Conservation (phyloP, 2,113 vertebrate species). For the Odocoileus virginianus region DNA sequence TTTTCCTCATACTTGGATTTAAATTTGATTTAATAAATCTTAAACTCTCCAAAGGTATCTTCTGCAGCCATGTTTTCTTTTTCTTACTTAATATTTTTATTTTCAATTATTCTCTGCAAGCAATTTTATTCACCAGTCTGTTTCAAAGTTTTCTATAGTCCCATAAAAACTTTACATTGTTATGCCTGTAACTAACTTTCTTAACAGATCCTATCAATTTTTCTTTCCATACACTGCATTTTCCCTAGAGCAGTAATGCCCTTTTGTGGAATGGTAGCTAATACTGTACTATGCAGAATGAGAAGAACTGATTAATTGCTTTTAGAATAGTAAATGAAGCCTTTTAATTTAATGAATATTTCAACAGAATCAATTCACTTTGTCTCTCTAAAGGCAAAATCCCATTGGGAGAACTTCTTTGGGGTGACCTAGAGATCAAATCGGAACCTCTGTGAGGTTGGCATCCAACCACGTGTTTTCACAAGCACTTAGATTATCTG, state of each 20-base stretch:
- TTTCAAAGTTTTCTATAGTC: background rate
- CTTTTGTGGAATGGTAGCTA: conserved; percentile 51
- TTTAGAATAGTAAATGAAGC: conserved; percentile 73
- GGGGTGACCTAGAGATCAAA: conserved; percentile 68
- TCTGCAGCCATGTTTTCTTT: background rate
- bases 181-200: conserved; percentile 13
- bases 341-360: conserved; percentile 77
- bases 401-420: conserved; percentile 68
- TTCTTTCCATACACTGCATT: conserved; percentile 13
- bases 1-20: background rate
- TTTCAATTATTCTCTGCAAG: background rate
- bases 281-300: conserved; percentile 36
- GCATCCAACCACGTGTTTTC: conserved; percentile 17
- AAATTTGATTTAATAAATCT: background rate
- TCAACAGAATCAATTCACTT: conserved; percentile 71
- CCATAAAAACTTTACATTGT: background rate
- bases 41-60: background rate
- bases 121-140: background rate
- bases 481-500: conserved; percentile 17
- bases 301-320: conserved; percentile 71
- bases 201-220: conserved; percentile 46
- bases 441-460: conserved; percentile 35
- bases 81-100: background rate
- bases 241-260: conserved; percentile 49
- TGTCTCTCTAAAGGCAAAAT: conserved; percentile 68